Percentiles rank a stretch among this genome's conserved stretches.
These are phyloP conservation scores for Oreochromis spilurus DNA, from an alignment of 2,113 vertebrate species.

Conservation along the genomic window DNA sequence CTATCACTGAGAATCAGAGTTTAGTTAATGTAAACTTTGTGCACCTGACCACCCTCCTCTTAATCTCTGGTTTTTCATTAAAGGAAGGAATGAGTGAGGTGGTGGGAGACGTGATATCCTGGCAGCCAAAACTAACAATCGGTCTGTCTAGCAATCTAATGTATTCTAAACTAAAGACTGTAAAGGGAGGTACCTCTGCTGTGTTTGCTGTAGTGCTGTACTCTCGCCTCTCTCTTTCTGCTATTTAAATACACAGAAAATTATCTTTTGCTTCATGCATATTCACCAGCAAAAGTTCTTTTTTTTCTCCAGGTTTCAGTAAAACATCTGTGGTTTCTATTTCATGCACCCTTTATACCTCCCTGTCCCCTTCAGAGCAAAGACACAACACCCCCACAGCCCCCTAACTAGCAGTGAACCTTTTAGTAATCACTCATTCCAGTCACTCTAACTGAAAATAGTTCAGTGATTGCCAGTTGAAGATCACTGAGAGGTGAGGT, in stretches of 20 bases:
- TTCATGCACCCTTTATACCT: not conserved
- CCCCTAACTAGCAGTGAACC: not conserved
- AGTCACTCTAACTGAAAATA: slow-evolving; percentile 28
- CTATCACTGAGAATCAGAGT: not conserved
- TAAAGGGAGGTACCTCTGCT: slow-evolving; percentile 4
- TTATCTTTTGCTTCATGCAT: not conserved
- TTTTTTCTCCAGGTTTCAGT: not conserved
- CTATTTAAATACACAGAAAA: not conserved
- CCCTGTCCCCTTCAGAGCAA: not conserved
- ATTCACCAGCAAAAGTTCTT: not conserved
- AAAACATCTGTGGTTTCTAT: not conserved
- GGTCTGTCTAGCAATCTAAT: slow-evolving; percentile 21
- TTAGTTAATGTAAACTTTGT: not conserved
- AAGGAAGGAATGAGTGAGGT: slow-evolving; percentile 43
- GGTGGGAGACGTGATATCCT: slow-evolving; percentile 48
- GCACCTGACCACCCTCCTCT: not conserved
- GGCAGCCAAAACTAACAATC: slow-evolving; percentile 37
- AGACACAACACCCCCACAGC: not conserved
- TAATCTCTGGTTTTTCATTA: slow-evolving; percentile 24
- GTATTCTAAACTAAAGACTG: slow-evolving; percentile 21
- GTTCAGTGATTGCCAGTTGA: not conserved
- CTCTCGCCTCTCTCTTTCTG: not conserved
- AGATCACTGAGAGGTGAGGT: not conserved
- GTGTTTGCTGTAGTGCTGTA: not conserved
- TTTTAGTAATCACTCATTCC: not conserved